These are phyloP conservation scores for Mallateleia sp. DNA, from an alignment of 2,888 invertebrate genomes.

Conservation along the genomic window DNA sequence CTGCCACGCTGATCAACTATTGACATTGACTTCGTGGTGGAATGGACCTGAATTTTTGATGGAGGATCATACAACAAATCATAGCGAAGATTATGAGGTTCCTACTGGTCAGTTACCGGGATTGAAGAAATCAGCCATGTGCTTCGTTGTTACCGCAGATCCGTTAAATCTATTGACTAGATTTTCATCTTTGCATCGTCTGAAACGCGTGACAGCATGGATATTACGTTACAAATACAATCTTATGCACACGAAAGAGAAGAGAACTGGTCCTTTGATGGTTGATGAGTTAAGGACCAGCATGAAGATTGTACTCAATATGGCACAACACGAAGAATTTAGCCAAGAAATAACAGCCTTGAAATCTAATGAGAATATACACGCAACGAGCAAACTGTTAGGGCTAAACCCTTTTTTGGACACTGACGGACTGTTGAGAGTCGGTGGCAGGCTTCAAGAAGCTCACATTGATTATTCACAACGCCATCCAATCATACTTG, in stretches of 20 bases:
- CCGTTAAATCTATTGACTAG: neutral
- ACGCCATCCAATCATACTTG: slow-evolving; percentile 43
- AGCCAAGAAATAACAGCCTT: neutral
- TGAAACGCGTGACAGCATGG: slow-evolving; percentile 9
- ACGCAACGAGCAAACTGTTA: neutral
- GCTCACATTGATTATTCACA: slow-evolving; percentile 26
- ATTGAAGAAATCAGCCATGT: neutral
- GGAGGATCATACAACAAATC: neutral
- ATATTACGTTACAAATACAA: slow-evolving; percentile 38
- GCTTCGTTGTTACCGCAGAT: slow-evolving; percentile 16
- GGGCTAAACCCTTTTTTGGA: slow-evolving; percentile 26
- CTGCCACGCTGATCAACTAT: slow-evolving; percentile 4
- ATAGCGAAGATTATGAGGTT: slow-evolving; percentile 1
- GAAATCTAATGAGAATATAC: neutral
- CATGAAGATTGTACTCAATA: neutral
- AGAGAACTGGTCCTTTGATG: neutral
- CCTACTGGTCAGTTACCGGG: neutral
- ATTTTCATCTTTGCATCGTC: neutral
- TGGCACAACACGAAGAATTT: neutral
- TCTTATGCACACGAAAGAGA: slow-evolving; percentile 6
- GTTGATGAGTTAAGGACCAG: neutral
- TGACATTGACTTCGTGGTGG: slow-evolving; percentile 69
- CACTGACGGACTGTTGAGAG: slow-evolving; percentile 42
- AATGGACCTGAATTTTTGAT: slow-evolving; percentile 65
- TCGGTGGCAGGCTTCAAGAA: slow-evolving; percentile 60